A percentile compares a stretch with the other conserved stretches of the same genome.
Conservation (phyloP, 2,113 vertebrate genomes). For the Entomyzon cyanotis region DNA sequence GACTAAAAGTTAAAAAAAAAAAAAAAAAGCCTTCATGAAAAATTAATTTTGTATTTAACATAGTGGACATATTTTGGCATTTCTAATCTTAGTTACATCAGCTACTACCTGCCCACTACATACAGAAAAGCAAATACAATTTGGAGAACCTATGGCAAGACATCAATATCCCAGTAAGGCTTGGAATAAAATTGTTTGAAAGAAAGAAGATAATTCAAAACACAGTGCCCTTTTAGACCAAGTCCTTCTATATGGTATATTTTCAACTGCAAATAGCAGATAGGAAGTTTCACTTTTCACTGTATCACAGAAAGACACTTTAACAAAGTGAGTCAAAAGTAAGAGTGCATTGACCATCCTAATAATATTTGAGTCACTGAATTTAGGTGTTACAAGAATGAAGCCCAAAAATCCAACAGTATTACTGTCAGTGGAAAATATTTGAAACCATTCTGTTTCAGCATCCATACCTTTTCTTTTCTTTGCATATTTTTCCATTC, state of each 20-base stretch:
- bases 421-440: not conserved
- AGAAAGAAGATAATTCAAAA: not conserved
- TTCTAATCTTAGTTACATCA: not conserved
- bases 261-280: not conserved
- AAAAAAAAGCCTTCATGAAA: not conserved
- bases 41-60: not conserved
- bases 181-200: not conserved
- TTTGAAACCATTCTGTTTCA: not conserved
- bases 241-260: not conserved
- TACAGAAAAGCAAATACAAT: not conserved
- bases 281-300: not conserved
- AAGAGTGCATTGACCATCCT: not conserved
- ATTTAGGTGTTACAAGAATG: not conserved
- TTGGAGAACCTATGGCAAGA: not conserved
- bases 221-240: not conserved
- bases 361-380: not conserved
- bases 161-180: not conserved
- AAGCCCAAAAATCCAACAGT: not conserved
- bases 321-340: not conserved
- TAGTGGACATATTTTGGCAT: not conserved
- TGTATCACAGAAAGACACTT: not conserved
- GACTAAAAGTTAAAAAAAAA: not conserved
- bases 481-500: not conserved
- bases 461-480: not conserved
- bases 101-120: not conserved